phyloP scores from a whole-genome alignment of 2,797 vertebrate species.

The Uromys caudimaculatus region DNA sequence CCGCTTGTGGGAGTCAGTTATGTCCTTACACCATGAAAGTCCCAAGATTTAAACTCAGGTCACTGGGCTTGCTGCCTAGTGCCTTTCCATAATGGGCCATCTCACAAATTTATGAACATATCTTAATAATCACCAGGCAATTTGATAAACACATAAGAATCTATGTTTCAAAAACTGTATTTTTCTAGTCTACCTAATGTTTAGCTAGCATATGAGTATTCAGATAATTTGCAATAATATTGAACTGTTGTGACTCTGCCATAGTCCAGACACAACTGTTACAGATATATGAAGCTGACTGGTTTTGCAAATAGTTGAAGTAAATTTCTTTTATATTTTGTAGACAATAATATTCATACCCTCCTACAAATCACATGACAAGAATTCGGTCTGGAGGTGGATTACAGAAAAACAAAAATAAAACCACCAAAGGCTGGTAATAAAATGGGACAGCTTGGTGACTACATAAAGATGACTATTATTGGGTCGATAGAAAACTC shows the following conservation, averaged over 20 bases:
- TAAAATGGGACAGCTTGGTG: neutral
- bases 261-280: neutral
- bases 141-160: neutral
- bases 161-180: neutral
- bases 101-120: neutral
- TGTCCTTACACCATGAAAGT: neutral
- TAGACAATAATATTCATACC: neutral
- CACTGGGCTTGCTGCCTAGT: no score
- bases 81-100: neutral
- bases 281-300: neutral
- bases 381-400: neutral
- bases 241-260: neutral
- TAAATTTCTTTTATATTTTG: slow-evolving; percentile 33
- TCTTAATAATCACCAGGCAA: neutral
- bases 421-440: neutral
- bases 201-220: neutral
- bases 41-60: neutral
- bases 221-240: neutral
- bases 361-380: neutral
- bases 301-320: neutral
- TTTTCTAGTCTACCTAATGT: neutral
- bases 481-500: neutral
- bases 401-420: neutral
- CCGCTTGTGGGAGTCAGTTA: neutral
- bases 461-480: neutral